Base-by-base conservation (phyloP, 2,113 vertebrate genomes). In the Pithys albifrons region DNA sequence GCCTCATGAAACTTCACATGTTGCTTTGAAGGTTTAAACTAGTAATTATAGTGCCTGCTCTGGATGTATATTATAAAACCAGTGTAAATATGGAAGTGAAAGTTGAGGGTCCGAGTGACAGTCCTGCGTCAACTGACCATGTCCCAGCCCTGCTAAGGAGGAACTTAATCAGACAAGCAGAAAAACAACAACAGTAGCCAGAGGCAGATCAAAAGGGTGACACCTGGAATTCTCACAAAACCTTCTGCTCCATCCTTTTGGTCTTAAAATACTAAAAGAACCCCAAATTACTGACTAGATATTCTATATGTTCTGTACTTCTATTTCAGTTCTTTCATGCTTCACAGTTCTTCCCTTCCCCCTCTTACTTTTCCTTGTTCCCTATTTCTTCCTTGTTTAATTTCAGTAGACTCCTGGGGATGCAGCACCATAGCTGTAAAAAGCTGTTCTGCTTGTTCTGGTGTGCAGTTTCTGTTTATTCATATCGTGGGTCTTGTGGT, bases 381-480 rank as follows among this genome's bases (percentile, higher is more conserved):
- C 39, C 16, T 71, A 0, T 93, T 80, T 89, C 45, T 85, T 87
- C 66, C 88, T 91, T 77, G 57, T 89, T 89, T 93, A 64, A 78
- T 83, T 89, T 91, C 64, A 66, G 77, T 86, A 81, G 76, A 29
- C 92, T 83, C 55, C 6, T 74, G 91, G 76, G 91, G 61, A 71
- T 77, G 69, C 39, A 74, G 72, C 59, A n/a, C 82, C 35, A 14
- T 70, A 11, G 78, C 88, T 95, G 81, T 83, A 74, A 73, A 91
- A 96, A 91, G 91, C 85, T 23, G 71, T 85, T 85, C 35, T 91
- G 67, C 95, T 90, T 86, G 88, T 94, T 95, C 88, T 83, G 14
- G 22, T 93, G 4, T 88, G 79, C 83, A 81, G 69, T 82, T 96
- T 88, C 78, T 93, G 17, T 95, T 93, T 95, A 91, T 96, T 95